Conservation (phyloP, 2,888 invertebrate species). For the Drosophila paramelanica region DNA sequence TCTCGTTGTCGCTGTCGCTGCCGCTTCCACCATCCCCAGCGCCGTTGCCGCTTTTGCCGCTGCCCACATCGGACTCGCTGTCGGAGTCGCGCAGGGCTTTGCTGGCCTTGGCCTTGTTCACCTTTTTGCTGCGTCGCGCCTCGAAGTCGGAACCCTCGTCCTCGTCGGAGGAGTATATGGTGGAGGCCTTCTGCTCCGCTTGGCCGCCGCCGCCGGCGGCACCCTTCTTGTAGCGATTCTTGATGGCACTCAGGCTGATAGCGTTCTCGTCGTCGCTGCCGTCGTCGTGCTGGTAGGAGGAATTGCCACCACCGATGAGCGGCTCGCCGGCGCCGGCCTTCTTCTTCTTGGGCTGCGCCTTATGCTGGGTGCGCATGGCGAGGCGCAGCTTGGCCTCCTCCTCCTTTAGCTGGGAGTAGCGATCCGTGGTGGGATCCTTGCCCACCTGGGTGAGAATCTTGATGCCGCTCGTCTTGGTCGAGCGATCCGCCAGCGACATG, state of each 20-base stretch:
- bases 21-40: constrained; percentile 51
- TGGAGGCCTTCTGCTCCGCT: constrained; percentile 85
- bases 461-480: constrained; percentile 96
- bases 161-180: constrained; percentile 95
- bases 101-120: constrained; percentile 91
- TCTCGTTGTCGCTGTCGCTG: constrained; percentile 57
- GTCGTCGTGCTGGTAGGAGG: constrained; percentile 87
- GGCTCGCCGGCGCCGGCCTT: constrained; percentile 84
- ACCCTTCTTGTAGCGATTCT: constrained; percentile 95
- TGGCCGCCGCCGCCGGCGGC: constrained; percentile 59
- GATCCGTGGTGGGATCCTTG: constrained; percentile 95
- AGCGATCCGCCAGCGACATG: constrained; percentile 97
- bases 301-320: constrained; percentile 74
- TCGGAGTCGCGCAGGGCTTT: constrained; percentile 92
- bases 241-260: constrained; percentile 96
- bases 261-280: constrained; percentile 97
- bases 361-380: constrained; percentile 89
- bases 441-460: constrained; percentile 94
- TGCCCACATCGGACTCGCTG: constrained; percentile 85
- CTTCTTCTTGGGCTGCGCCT: constrained; percentile 86
- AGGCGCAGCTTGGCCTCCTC: constrained; percentile 98
- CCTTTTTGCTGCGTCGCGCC: constrained; percentile 89
- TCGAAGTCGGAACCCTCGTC: constrained; percentile 92
- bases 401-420: constrained; percentile 97
- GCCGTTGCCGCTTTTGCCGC: constrained; percentile 69